Conservation (phyloP, 2,888 invertebrate genomes). For the Auanema sp. region DNA sequence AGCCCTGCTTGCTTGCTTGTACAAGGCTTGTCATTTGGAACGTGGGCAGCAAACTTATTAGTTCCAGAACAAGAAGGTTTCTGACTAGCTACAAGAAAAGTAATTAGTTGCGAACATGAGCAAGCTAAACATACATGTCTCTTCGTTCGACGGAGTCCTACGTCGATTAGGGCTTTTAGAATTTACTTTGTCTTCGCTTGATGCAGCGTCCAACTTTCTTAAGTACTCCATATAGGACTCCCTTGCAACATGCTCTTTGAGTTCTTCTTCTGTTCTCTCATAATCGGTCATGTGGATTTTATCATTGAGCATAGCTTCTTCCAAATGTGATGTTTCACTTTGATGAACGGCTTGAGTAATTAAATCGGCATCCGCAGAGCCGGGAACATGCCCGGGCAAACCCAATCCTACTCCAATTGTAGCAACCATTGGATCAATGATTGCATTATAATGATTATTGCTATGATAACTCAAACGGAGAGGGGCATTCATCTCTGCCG, state of each 20-base stretch:
- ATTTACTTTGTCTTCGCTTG: constrained; percentile 6
- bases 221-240: constrained; percentile 52
- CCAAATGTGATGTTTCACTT: constrained; percentile 51
- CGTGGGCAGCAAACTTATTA: neutral
- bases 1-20: constrained; percentile 25
- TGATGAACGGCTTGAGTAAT: constrained; percentile 42
- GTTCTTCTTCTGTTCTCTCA: constrained; percentile 87
- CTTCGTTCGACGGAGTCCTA: neutral
- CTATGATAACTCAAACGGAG: constrained; percentile 84
- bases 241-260: constrained; percentile 63
- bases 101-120: neutral
- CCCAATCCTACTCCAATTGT: constrained; percentile 82
- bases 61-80: constrained; percentile 15
- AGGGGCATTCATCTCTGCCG: constrained; percentile 74
- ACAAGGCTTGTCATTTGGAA: constrained; percentile 16
- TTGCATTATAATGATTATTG: constrained; percentile 65
- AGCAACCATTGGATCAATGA: constrained; percentile 80
- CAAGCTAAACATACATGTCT: neutral
- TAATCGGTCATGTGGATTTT: constrained; percentile 85
- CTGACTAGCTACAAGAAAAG: neutral
- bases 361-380: constrained; percentile 52
- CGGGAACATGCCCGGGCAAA: constrained; percentile 70
- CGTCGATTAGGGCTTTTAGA: neutral
- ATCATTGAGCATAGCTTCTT: constrained; percentile 83
- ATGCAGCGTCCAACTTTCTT: constrained; percentile 11